Base-by-base conservation (phyloP, 53 echinoderm and acorn worm species). In the Henricia sp. region DNA sequence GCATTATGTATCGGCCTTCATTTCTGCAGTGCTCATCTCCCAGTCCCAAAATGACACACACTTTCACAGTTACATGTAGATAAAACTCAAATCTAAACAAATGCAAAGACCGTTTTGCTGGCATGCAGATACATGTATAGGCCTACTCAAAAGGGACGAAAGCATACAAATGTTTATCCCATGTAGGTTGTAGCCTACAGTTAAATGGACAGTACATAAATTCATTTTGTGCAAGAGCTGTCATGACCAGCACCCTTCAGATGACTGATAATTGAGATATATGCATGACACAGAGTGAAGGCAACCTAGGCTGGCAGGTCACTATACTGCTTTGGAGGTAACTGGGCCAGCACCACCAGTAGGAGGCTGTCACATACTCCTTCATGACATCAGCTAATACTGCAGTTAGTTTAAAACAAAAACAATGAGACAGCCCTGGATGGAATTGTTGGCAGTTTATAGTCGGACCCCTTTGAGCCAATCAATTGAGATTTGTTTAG, bases 201-300 rank as follows among this genome's bases (percentile, higher is more conserved):
- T n/a, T n/a, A n/a, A n/a, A n/a, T n/a, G n/a, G n/a, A n/a, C n/a
- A n/a, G n/a, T n/a, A n/a, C n/a, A n/a, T n/a, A n/a, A n/a, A n/a
- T n/a, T n/a, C n/a, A n/a, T n/a, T 38, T 37, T 39, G 59, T 25
- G 41, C 76, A 76, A 57, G 56, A 37, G 58, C 76, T 76, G 76
- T 76, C 76, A 76, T 57, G 76, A 76, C 59, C 39, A 40, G 56
- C 76, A 76, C 57, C 76, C 27, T 76, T 59, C 76, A 57, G 56
- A 76, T 76, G 57, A 76, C 76, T 58, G 57, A 76, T 59, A 76
- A 76, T 76, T 76, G 76, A 76, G 76, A 76, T 59, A 76, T 76
- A 58, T 58, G 76, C 76, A 38, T 57, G n/a, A n/a, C 76, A 57
- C 35, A 56, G 76, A 59, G 76, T 41, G 76, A 76, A 58, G 76